Evolutionary conservation across 1,140 invertebrate species (phyloP).

Genomic region (Samia ricini): DNA sequence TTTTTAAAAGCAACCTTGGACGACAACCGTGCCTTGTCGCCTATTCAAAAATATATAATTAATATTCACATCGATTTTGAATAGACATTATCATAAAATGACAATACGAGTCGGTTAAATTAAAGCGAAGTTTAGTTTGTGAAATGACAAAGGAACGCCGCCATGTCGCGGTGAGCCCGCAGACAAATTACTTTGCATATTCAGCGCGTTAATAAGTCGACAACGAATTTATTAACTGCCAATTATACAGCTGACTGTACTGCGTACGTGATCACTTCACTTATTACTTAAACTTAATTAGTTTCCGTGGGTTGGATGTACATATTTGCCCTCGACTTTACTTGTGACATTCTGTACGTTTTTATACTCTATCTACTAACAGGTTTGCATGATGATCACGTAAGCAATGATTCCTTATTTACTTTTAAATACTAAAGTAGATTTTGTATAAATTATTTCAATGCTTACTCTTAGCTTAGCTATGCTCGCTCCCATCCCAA

Average conservation of each 20-base stretch:
- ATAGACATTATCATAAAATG: constrained; percentile 1
- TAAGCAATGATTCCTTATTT: too few species aligned
- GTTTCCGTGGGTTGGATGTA: background rate
- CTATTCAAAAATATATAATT: background rate
- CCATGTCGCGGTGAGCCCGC: too few species aligned
- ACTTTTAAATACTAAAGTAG: too few species aligned
- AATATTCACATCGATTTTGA: background rate
- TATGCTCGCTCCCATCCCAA: too few species aligned
- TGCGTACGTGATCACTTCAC: background rate
- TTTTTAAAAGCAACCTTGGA: background rate
- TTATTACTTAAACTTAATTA: constrained; percentile 2
- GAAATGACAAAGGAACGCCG: background rate
- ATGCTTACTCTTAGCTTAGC: too few species aligned
- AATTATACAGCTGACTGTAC: background rate
- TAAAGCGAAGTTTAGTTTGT: background rate
- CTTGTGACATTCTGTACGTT: background rate
- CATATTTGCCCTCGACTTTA: background rate
- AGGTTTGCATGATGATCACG: too few species aligned
- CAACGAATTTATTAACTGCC: background rate
- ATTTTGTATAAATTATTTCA: too few species aligned
- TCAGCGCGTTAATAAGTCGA: background rate
- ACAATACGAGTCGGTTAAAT: background rate
- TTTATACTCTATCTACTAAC: too few species aligned
- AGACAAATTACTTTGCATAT: background rate
- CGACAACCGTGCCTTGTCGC: background rate